Evolutionary conservation across 2,797 vertebrate species (phyloP), one percentile per base, ranked within the genome.

Genomic region (Lycodopsis pacificus): DNA sequence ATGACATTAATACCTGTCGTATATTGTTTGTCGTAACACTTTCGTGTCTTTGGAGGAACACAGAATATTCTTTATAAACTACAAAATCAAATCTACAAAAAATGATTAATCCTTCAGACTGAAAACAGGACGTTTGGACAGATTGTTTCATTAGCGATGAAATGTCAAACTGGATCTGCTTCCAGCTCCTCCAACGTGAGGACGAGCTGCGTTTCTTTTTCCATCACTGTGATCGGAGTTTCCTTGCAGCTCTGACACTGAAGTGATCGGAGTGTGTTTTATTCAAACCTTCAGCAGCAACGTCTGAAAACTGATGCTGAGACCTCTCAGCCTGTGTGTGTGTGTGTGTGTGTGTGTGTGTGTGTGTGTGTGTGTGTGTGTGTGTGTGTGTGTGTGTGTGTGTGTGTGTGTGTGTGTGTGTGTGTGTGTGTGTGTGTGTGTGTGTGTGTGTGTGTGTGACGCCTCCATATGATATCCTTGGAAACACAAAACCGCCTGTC

Each of bases 401-500:
- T 80, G 77, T 70, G 20, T n/a, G n/a, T n/a, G n/a, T n/a, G n/a
- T n/a, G n/a, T n/a, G n/a, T n/a, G n/a, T 14, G 20, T 4, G 5
- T 64, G 59, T 57, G 59, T 62, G 56, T 78, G 65, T 69, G 64
- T 71, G 34, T 46, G 48, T 48, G 36, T 44, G 30, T 49, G 42
- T 73, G 66, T 63, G 61, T 64, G 67, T 65, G 70, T 40, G 38
- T 40, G 71, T 77, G 79, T 80, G 77, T 70, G 20, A 51, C 53
- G 25, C 48, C 79, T 88, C 76, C 89, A 91, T 86, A 86, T 71
- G 90, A 93, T 93, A 89, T 90, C 80, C 79, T 65, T 68, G 83
- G 91, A 91, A 94, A 94, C 83, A 82, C 83, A 87, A 94, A 89
- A 95, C 93, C 92, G 0, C 34, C 13, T 15, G 79, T 93, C 82